These are phyloP conservation scores for Lepidurus arcticus DNA, from an alignment of 1,140 invertebrate species.

Conservation along the genomic window DNA sequence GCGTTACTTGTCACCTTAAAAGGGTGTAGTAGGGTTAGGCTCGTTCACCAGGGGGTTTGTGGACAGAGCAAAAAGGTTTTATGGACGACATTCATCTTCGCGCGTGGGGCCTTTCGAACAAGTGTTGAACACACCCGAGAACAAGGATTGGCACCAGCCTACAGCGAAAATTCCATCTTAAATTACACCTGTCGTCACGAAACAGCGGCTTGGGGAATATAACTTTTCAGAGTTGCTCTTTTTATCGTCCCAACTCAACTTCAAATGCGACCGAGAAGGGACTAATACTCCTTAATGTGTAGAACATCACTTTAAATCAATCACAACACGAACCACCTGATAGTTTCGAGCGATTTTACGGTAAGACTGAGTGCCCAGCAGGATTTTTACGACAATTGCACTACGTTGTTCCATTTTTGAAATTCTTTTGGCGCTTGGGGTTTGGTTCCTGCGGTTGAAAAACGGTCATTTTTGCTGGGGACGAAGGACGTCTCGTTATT, in stretches of 20 bases:
- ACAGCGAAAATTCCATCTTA: neutral
- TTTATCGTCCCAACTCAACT: too few species aligned
- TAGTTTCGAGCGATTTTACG: too few species aligned
- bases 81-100: slow-evolving; percentile 4
- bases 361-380: too few species aligned
- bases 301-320: too few species aligned
- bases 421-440: neutral
- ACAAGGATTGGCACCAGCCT: neutral
- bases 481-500: slow-evolving; percentile 21
- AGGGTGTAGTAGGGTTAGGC: neutral
- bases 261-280: too few species aligned
- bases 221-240: neutral
- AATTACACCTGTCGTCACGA: neutral
- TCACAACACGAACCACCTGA: too few species aligned
- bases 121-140: neutral
- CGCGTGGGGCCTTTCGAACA: neutral
- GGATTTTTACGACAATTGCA: neutral
- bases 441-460: neutral
- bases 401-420: neutral
- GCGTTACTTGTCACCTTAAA: neutral
- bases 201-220: neutral
- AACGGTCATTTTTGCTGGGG: neutral
- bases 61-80: neutral
- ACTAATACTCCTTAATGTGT: too few species aligned
- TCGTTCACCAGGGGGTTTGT: neutral